phyloP scores from a whole-genome alignment of 2,888 invertebrate genomes.

The Metalampra italica region DNA sequence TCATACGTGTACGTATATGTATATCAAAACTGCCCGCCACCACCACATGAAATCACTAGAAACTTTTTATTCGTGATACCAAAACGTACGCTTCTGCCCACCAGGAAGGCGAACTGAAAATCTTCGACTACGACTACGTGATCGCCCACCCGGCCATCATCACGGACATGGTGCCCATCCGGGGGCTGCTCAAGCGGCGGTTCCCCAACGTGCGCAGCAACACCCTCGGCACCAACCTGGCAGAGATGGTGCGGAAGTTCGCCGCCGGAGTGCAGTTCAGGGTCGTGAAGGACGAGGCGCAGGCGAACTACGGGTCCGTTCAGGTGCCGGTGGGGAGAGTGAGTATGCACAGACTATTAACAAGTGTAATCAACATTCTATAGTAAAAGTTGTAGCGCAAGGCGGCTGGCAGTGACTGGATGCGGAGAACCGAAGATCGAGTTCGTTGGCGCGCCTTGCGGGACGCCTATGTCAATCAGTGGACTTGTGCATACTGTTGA shows the following conservation, averaged over 20 bases:
- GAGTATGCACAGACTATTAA: conserved; percentile 37
- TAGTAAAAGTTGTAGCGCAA: too few species aligned
- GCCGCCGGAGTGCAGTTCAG: conserved; percentile 84
- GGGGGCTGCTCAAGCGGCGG: conserved; percentile 87
- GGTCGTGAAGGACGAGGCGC: conserved; percentile 82
- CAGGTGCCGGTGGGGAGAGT: conserved; percentile 85
- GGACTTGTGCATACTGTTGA: too few species aligned
- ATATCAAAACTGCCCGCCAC: too few species aligned
- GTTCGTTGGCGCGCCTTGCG: too few species aligned
- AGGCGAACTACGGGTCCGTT: conserved; percentile 84
- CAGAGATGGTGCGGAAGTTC: conserved; percentile 80
- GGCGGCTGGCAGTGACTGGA: too few species aligned
- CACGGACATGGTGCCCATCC: conserved; percentile 84
- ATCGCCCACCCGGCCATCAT: conserved; percentile 89
- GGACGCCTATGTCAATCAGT: too few species aligned
- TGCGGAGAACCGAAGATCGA: too few species aligned
- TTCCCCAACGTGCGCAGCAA: conserved; percentile 85
- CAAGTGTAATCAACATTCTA: too few species aligned
- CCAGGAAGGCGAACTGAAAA: conserved; percentile 81
- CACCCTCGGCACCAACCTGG: conserved; percentile 82
- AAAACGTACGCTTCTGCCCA: too few species aligned
- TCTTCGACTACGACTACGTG: conserved; percentile 84
- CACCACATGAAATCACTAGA: too few species aligned
- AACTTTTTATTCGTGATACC: too few species aligned
- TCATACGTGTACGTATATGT: too few species aligned